Evolutionary conservation across 2,113 vertebrate genomes (phyloP), one percentile per base, ranked within the genome.

Genomic region (Leuciscus idus): DNA sequence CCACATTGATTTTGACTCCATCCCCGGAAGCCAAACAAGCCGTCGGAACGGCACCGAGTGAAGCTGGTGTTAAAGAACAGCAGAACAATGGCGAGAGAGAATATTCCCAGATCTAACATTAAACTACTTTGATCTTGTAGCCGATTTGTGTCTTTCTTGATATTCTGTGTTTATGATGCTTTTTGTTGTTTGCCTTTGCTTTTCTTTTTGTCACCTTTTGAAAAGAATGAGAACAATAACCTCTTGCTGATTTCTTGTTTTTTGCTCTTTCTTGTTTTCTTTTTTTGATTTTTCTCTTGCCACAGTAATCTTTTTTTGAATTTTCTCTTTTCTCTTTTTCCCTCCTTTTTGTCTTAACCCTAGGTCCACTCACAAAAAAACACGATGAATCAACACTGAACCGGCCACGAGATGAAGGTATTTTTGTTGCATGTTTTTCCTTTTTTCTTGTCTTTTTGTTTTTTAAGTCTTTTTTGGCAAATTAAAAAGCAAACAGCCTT

Each of bases 341-440:
- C 94, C 94, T 86, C 85, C 83, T 97, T 96, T 96, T 97, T 96
- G 96, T 97, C 96, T 96, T 95, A 97, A 96, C 96, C 96, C 95
- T 97, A 97, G 97, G 97, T 97, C 97, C 96, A 94, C 96, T 97
- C 96, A 97, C 97, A 96, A 97, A 97, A 97, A 97, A 97, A 96
- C 94, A 93, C n/a, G 94, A 96, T 94, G 95, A 96, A 93, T 95
- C 95, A 93, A 92, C 95, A 94, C 95, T 94, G 93, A 96, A 96
- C 95, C 95, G 94, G 92, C 95, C 95, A 91, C 93, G 95, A 93
- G 95, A 96, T 85, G 95, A 96, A 96, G 95, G 95, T 95, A 96
- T 95, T 96, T 96, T 96, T 95, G 94, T 94, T 95, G 95, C 95
- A 96, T 96, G 95, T 95, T 95, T 95, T 96, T 94, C 92, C 93